These are phyloP conservation scores for Pangasianodon hypophthalmus DNA, from an alignment of 2,113 vertebrate genomes.

Conservation along the genomic window DNA sequence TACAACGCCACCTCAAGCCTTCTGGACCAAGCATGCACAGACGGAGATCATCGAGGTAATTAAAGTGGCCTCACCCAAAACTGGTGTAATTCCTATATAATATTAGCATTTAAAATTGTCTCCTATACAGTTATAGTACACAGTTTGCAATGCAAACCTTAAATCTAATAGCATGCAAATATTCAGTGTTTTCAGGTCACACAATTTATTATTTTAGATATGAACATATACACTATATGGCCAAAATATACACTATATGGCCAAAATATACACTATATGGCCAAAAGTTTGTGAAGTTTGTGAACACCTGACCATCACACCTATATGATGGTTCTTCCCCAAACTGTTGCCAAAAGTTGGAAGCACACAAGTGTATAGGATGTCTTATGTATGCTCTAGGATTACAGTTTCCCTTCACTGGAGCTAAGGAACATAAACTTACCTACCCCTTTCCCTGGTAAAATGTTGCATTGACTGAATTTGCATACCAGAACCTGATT, in stretches of 20 bases:
- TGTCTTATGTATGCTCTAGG: not conserved
- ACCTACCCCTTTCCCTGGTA: not conserved
- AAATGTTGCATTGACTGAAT: not conserved
- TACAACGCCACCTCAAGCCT: constrained; percentile 95
- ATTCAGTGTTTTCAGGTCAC: not conserved
- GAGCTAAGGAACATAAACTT: not conserved
- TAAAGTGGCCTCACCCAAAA: not conserved
- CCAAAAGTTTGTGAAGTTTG: too few relatives aligned
- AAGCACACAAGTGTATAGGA: not conserved
- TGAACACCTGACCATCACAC: too few relatives aligned
- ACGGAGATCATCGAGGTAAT: constrained; percentile 98
- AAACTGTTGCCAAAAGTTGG: too few relatives aligned
- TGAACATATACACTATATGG: too few relatives aligned
- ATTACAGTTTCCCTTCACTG: not conserved
- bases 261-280: too few relatives aligned
- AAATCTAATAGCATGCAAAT: not conserved
- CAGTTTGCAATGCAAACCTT: not conserved
- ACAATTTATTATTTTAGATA: not conserved
- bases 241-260: too few relatives aligned
- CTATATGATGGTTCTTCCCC: too few relatives aligned
- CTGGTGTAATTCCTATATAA: not conserved
- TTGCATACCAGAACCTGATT: not conserved
- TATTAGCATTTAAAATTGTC: not conserved
- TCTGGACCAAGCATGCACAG: constrained; percentile 98
- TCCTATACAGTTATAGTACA: not conserved